Evolutionary conservation across 2,113 vertebrate species (phyloP).

Genomic region (Pollimyrus isidori): DNA sequence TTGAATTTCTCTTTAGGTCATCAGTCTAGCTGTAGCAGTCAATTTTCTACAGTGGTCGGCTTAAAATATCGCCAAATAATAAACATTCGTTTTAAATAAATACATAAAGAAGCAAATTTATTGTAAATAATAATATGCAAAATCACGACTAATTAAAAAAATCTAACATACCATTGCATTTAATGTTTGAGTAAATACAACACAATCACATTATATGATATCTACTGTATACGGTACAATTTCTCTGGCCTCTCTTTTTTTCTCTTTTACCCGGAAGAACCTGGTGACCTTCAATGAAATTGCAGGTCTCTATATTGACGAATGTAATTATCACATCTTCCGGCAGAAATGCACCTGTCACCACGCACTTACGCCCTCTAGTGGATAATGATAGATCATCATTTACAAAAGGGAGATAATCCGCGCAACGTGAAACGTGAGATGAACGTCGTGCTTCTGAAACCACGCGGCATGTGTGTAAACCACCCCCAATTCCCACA

Average conservation of each 20-base stretch:
- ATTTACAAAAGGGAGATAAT: neutral
- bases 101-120: neutral
- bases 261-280: neutral
- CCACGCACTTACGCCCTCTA: neutral
- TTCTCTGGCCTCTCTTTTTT: neutral
- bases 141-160: neutral
- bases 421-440: neutral
- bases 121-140: neutral
- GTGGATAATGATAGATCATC: neutral
- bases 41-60: neutral
- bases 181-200: neutral
- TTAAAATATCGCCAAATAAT: neutral
- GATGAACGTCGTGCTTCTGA: neutral
- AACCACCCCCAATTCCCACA: neutral
- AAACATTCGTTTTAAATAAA: neutral
- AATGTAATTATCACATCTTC: neutral
- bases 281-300: neutral
- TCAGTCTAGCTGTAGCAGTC: neutral
- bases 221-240: neutral
- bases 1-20: neutral
- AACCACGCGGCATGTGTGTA: neutral
- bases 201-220: neutral
- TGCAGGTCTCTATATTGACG: neutral
- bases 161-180: neutral
- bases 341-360: neutral